A percentile compares a stretch with the other conserved stretches of the same genome.
Evolutionary conservation across 2,888 invertebrate species (phyloP).

Genomic region (Carabus problematicus): DNA sequence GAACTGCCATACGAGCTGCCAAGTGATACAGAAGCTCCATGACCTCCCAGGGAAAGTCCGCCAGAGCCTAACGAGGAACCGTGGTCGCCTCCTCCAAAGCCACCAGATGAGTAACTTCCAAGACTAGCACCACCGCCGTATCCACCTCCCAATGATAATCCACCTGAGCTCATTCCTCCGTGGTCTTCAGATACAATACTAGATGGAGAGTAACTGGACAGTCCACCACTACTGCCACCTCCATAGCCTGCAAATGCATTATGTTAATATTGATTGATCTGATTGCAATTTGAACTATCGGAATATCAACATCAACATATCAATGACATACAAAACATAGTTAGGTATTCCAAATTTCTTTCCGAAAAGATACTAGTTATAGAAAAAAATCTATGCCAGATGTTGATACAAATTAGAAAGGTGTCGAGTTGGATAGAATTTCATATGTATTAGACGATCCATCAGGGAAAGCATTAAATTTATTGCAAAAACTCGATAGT

Average conservation of each 20-base stretch:
- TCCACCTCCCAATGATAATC: conserved; percentile 19
- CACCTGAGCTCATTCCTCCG: conserved; percentile 7
- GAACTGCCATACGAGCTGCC: conserved; percentile 23
- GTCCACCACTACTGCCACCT: conserved; percentile 17
- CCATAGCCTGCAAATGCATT: conserved; percentile 10
- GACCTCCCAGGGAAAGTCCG: conserved; percentile 34
- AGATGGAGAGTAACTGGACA: conserved; percentile 33
- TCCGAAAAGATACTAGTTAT: background rate
- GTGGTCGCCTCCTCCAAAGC: conserved; percentile 6
- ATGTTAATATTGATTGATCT: background rate
- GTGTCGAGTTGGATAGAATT: background rate
- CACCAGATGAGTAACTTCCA: conserved; percentile 8
- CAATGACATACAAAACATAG: too few species aligned
- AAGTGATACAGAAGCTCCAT: conserved; percentile 29
- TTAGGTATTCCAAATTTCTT: too few species aligned
- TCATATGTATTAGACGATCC: conserved; percentile 8
- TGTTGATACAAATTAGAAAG: conserved; percentile 19
- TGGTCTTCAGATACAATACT: conserved; percentile 19
- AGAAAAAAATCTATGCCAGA: conserved; percentile 12
- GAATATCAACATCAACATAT: background rate
- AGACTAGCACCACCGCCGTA: conserved; percentile 19
- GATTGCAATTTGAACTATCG: background rate
- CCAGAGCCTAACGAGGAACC: conserved; percentile 23
- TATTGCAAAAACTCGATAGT: conserved; percentile 2
- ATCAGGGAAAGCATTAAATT: conserved; percentile 18